A percentile compares a stretch with the other conserved stretches of the same genome.
Conservation (phyloP, 2,797 vertebrate species). For the Cheirogaleus major region DNA sequence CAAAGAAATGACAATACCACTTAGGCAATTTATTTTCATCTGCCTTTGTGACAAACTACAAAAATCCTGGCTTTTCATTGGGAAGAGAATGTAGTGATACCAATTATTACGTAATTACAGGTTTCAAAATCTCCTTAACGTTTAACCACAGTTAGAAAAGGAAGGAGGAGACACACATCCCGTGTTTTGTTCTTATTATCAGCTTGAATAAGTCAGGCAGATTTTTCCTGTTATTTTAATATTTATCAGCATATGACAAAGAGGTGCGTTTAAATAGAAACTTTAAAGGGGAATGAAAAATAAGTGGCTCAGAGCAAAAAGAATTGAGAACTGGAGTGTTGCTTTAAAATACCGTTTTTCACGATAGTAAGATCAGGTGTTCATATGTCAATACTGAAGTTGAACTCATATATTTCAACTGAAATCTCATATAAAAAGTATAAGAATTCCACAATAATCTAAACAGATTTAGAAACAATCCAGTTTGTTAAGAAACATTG, state of each 20-base stretch:
- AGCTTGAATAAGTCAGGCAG: conserved; percentile 89
- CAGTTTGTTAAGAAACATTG: background rate
- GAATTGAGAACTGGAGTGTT: background rate
- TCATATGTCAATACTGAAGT: background rate
- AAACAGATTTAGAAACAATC: background rate
- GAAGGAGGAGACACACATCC: conserved; percentile 85
- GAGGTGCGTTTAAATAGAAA: conserved; percentile 77
- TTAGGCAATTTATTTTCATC: conserved; percentile 75
- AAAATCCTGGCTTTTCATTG: conserved; percentile 60
- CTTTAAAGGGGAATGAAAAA: conserved; percentile 58
- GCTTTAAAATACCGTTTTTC: background rate
- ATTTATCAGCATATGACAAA: conserved; percentile 81
- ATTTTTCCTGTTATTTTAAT: conserved; percentile 95
- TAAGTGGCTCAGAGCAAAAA: background rate
- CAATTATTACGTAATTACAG: conserved; percentile 72
- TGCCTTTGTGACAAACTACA: conserved; percentile 66
- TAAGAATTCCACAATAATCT: background rate
- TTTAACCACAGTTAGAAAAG: conserved; percentile 76
- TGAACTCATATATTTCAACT: background rate
- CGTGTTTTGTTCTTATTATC: conserved; percentile 87
- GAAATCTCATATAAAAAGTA: conserved; percentile 7
- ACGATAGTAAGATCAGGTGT: background rate
- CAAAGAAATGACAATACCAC: conserved; percentile 59
- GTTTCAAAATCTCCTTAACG: conserved; percentile 80
- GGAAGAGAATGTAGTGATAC: conserved; percentile 65